phyloP scores from a whole-genome alignment of 2,797 vertebrate species.

The Balearica regulorum region DNA sequence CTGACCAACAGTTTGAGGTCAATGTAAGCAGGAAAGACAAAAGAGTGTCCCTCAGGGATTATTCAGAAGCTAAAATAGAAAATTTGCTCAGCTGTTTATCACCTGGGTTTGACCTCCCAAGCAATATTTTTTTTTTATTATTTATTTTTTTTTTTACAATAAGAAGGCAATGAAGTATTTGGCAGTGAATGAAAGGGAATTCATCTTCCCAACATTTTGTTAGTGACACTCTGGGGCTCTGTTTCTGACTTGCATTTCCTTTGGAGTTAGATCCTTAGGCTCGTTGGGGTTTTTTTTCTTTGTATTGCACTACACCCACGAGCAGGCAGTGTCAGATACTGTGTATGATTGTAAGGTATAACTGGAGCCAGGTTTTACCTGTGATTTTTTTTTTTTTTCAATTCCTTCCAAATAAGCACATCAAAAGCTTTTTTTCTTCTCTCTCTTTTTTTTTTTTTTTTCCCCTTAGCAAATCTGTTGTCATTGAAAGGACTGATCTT shows the following conservation, averaged over 20 bases:
- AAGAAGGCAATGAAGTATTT: conserved; percentile 7
- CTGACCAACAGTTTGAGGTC: conserved; percentile 44
- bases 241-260: not conserved
- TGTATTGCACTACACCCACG: not conserved
- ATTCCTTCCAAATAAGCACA: not conserved
- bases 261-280: not conserved
- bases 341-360: not conserved
- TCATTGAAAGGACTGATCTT: conserved; percentile 12
- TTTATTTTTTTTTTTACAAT: not conserved
- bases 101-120: conserved; percentile 49
- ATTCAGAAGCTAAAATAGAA: conserved; percentile 41
- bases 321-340: not conserved
- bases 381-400: not conserved
- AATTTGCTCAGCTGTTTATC: conserved; percentile 49
- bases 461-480: not conserved
- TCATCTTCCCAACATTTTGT: not conserved
- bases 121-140: not conserved
- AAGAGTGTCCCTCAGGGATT: conserved; percentile 30
- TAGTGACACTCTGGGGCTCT: not conserved
- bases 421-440: not conserved
- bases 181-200: conserved; percentile 24
- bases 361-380: not conserved
- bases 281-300: not conserved
- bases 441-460: not conserved
- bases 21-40: conserved; percentile 35